phyloP scores from a whole-genome alignment of 2,797 vertebrate species.

The Diplodus sargus region DNA sequence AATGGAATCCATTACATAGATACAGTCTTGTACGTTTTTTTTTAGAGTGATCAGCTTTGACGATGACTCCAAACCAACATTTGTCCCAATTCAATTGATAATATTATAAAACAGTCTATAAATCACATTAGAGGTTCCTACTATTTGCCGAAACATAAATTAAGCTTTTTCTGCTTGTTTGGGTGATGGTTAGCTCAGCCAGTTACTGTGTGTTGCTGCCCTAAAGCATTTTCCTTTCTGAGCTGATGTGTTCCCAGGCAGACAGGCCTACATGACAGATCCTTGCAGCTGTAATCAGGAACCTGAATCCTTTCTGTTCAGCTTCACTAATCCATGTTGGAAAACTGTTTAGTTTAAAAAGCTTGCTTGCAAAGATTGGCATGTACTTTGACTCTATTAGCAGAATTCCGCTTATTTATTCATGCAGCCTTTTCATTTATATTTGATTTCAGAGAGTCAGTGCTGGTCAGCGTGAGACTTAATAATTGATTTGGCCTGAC shows the following conservation, averaged over 20 bases:
- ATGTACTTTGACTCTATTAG: conserved; percentile 47
- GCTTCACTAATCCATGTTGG: not conserved
- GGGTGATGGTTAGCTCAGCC: no score
- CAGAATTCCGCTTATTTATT: conserved; percentile 43
- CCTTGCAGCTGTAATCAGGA: not conserved
- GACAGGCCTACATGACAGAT: conserved; percentile 14
- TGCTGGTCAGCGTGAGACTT: conserved; percentile 50
- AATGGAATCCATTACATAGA: no score
- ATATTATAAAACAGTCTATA: no score
- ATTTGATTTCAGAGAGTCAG: conserved; percentile 58
- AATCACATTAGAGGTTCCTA: not conserved
- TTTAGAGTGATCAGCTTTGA: not conserved
- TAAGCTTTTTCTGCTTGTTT: not conserved
- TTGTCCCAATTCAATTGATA: no score
- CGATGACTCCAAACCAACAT: no score
- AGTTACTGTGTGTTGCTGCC: no score
- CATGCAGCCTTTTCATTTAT: conserved; percentile 53
- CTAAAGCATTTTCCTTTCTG: not conserved
- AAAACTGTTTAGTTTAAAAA: conserved; percentile 30
- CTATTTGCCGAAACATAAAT: not conserved
- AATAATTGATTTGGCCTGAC: conserved; percentile 56
- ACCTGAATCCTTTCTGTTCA: conserved; percentile 13
- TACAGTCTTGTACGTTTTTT: no score
- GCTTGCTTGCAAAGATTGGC: conserved; percentile 44
- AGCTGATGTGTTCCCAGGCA: conserved; percentile 12